Evolutionary conservation across 2,888 invertebrate species (phyloP), one percentile per base, ranked within the genome.

Genomic region (Agrilus biguttatus): DNA sequence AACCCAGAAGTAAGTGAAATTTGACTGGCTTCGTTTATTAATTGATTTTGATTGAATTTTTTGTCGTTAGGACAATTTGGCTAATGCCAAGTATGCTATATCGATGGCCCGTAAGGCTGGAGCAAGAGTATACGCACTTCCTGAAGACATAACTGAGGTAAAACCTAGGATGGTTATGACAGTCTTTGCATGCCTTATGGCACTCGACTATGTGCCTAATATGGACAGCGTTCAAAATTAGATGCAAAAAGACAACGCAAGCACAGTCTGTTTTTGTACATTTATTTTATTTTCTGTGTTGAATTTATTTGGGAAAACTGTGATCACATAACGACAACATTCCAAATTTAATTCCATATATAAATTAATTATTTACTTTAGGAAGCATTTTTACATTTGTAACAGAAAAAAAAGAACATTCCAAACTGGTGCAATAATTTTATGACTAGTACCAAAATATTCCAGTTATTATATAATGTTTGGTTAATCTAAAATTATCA

Each of bases 161-260:
- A 97, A 97, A 66, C 89, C 85, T 44, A 98, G 96, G 71, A 92
- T 98, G 95, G 89, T 99, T 46, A 93, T 99, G 96, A 99, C 98
- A 4, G 89, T 98, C 53, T 99, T 98, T 71, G 97, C 98, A 23
- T 97, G 97, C 65, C 77, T 99, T 59, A 98, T 99, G 97, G 91
- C 92, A 23, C 77, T 90, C 59, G 96, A 95, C 72, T 93, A 92
- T 69, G 80, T 91, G 58, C 93, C 93, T 51, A 79, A 83, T 60
- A 83, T 88, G 85, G 86, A 84, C 63, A 62, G 56, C 51, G 47
- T 53, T 47, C 49, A 42, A 21, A 48, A 47, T 37, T 41, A 36
- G 14, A 10, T 12, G 36, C 14, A 36, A 36, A 14, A 36, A 14
- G 4, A 4, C 17, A 17, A 17, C 17, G n/a, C 17, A 36, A 19